Percentiles rank a stretch among this genome's conserved stretches.
phyloP scores from a whole-genome alignment of 2,888 invertebrate species.

The Drosophila lacicola region DNA sequence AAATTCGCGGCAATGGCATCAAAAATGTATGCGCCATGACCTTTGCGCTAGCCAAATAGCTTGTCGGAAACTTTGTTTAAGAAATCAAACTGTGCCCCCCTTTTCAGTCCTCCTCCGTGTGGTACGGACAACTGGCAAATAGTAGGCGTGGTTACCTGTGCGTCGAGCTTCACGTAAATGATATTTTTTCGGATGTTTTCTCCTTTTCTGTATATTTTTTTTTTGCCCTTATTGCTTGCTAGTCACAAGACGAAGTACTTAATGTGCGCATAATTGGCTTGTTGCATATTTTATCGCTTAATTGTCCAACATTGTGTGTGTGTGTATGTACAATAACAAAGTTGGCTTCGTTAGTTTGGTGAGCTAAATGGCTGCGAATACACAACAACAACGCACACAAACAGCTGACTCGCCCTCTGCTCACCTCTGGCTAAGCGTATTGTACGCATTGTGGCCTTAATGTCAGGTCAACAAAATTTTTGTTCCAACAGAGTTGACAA shows the following conservation, averaged over 20 bases:
- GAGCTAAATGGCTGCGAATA: constrained; percentile 11
- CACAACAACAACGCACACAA: constrained; percentile 1
- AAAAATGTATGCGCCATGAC: constrained; percentile 65
- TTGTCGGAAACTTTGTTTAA: constrained; percentile 53
- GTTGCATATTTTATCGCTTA: constrained; percentile 52
- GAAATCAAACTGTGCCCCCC: constrained; percentile 16
- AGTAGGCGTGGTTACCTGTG: neutral
- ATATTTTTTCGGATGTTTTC: neutral
- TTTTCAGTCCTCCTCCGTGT: neutral
- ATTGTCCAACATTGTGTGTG: constrained; percentile 19
- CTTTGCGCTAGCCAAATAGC: constrained; percentile 52
- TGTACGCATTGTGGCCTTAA: constrained; percentile 3
- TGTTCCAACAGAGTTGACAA: neutral
- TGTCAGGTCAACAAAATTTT: constrained; percentile 1
- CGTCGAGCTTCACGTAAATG: neutral
- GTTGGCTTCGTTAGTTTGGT: constrained; percentile 11
- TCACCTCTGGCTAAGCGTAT: constrained; percentile 12
- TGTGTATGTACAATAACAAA: constrained; percentile 6
- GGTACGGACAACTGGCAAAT: constrained; percentile 7
- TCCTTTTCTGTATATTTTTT: neutral
- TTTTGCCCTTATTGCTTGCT: neutral
- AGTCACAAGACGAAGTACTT: constrained; percentile 55
- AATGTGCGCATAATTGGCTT: constrained; percentile 68
- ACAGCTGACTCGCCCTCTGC: constrained; percentile 6
- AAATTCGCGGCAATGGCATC: constrained; percentile 64